Evolutionary conservation across 2,797 vertebrate species (phyloP).

Genomic region (Rhinoraja longicauda): DNA sequence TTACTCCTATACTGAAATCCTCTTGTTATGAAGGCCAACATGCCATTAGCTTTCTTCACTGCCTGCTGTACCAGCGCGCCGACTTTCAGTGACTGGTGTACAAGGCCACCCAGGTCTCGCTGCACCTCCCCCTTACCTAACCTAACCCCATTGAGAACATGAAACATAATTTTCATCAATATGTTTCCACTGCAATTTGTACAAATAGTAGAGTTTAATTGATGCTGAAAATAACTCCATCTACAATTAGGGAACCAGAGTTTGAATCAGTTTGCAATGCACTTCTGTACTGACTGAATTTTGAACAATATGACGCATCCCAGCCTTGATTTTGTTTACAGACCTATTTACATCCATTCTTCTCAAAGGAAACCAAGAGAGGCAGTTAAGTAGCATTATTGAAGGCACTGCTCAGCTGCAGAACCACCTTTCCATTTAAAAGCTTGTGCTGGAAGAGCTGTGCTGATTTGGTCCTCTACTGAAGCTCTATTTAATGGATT

Average conservation of each 20-base stretch:
- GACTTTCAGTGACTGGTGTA: no score
- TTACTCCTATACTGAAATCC: no score
- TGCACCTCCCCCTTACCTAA: no score
- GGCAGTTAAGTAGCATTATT: background rate
- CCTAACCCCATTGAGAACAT: no score
- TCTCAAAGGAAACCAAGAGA: background rate
- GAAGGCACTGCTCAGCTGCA: background rate
- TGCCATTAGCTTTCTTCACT: no score
- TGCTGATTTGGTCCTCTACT: background rate
- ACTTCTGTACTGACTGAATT: background rate
- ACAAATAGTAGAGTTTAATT: background rate
- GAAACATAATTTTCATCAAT: no score
- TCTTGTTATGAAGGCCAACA: no score
- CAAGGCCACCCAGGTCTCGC: no score
- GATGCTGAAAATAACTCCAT: background rate
- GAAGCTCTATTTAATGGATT: background rate
- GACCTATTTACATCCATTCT: background rate
- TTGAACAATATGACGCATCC: background rate
- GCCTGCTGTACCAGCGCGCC: no score
- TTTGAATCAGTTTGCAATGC: background rate
- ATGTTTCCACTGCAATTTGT: background rate
- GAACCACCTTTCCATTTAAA: background rate
- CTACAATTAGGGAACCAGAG: background rate
- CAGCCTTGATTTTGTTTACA: background rate
- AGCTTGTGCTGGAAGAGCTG: background rate